Evolutionary conservation across 2,113 vertebrate genomes (phyloP), one percentile per base, ranked within the genome.

Genomic region (Mormyrus lacerda): DNA sequence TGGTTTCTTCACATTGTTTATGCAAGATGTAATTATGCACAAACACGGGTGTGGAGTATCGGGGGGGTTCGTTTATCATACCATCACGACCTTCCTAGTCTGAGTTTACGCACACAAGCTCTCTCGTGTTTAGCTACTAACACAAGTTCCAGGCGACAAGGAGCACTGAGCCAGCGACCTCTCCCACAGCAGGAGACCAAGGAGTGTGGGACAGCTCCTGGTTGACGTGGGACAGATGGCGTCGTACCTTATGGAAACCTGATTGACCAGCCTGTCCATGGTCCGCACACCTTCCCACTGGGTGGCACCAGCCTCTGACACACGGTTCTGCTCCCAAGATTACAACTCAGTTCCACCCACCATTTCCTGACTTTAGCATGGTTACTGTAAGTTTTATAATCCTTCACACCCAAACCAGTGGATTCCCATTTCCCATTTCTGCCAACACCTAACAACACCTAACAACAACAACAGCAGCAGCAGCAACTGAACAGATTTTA

Each of bases 1-100:
- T 42, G 31, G 73, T 42, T 79, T 79, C 73, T 19, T 79, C 35
- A 79, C 73, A 42, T 79, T 79, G 17, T 79, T 79, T 79, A 42
- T 79, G 73, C 13, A 79, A 79, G 73, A 79, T 79, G 73, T 79
- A 79, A 79, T 79, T 42, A 79, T 42, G 73, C 73, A 79, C 73
- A 42, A 42, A 79, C 35, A 79, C 15, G 39, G 73, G 73, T 79
- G 73, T 42, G 73, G 35, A 69, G n/a, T 69, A 42, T 76, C 35
- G 31, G 73, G 9, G 65, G 10, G 31, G 31, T 39, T 19, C 2
- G 1, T 69, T 69, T 31, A 69, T 27, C 61, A 13, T 31, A 31
- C 27, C 9, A 27, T 7, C 15, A 79, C 17, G n/a, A 79, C n/a
- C 13, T 42, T 79, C 73, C 17, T 35, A 42, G 11, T 19, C 31